These are phyloP conservation scores for Eupithecia dodoneata DNA, from an alignment of 2,888 invertebrate genomes.

Conservation along the genomic window DNA sequence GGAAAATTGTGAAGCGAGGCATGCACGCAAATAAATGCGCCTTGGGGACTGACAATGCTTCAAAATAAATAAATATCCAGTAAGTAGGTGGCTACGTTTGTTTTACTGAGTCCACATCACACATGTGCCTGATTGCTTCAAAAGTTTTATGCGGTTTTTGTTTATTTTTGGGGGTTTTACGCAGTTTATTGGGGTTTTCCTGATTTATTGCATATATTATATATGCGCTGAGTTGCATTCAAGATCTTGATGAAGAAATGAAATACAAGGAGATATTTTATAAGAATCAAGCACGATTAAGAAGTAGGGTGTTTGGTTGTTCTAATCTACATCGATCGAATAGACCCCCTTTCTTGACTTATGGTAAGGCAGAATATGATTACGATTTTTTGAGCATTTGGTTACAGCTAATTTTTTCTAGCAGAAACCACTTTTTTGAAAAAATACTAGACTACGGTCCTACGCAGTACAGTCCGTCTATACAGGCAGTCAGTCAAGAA, in stretches of 20 bases:
- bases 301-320: not conserved
- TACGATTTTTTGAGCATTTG: not conserved
- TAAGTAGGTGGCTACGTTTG: conserved; percentile 60
- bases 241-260: not conserved
- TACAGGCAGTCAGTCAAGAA: too few relatives aligned
- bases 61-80: conserved; percentile 75
- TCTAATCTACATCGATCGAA: not conserved
- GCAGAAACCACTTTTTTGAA: not conserved
- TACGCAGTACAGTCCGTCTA: too few relatives aligned
- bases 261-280: not conserved
- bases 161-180: conserved; percentile 29
- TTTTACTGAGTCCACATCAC: conserved; percentile 59
- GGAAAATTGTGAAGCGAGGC: conserved; percentile 65
- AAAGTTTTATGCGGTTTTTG: conserved; percentile 39
- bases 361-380: not conserved
- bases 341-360: not conserved
- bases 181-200: conserved; percentile 24
- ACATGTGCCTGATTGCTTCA: conserved; percentile 46
- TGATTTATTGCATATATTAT: not conserved
- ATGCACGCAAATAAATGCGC: conserved; percentile 75
- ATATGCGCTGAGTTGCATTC: not conserved
- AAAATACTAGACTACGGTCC: not conserved
- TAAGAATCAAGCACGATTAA: not conserved
- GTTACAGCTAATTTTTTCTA: not conserved
- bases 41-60: conserved; percentile 72